phyloP scores from a whole-genome alignment of 2,888 invertebrate species.

The Lasioglossum leucozonium region DNA sequence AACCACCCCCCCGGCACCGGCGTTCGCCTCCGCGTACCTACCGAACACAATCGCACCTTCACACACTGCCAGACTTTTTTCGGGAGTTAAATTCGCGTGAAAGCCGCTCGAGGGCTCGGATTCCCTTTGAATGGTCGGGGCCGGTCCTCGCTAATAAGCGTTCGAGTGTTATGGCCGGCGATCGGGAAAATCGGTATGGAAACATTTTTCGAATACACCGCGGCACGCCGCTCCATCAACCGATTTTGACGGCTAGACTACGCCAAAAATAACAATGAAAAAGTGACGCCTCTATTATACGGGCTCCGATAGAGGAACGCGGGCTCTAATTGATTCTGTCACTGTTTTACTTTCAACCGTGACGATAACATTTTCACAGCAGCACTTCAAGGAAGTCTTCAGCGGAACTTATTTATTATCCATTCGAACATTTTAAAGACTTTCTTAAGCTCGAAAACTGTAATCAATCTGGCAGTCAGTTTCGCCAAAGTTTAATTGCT shows the following conservation, averaged over 20 bases:
- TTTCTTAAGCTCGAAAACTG: not conserved
- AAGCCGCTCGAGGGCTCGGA: slow-evolving; percentile 48
- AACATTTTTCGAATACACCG: not conserved
- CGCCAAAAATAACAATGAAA: not conserved
- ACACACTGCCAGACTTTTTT: slow-evolving; percentile 41
- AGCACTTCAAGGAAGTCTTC: not conserved
- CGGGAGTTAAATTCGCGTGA: slow-evolving; percentile 65
- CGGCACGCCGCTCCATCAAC: not conserved
- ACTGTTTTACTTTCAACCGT: not conserved
- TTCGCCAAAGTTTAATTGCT: not conserved
- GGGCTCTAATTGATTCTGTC: not conserved
- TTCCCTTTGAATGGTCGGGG: slow-evolving; percentile 26
- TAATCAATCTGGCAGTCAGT: not conserved
- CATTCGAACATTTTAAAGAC: not conserved
- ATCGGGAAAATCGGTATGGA: not conserved
- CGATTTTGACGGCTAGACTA: not conserved
- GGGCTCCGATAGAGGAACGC: not conserved
- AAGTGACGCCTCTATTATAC: not conserved
- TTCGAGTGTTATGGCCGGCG: not conserved
- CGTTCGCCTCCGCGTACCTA: slow-evolving; percentile 38
- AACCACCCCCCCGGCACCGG: slow-evolving; percentile 2
- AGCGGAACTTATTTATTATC: not conserved
- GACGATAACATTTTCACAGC: not conserved
- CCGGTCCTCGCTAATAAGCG: slow-evolving; percentile 37
- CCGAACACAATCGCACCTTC: slow-evolving; percentile 54